Evolutionary conservation across 2,888 invertebrate species (phyloP).

Genomic region (Harpalus rufipes): DNA sequence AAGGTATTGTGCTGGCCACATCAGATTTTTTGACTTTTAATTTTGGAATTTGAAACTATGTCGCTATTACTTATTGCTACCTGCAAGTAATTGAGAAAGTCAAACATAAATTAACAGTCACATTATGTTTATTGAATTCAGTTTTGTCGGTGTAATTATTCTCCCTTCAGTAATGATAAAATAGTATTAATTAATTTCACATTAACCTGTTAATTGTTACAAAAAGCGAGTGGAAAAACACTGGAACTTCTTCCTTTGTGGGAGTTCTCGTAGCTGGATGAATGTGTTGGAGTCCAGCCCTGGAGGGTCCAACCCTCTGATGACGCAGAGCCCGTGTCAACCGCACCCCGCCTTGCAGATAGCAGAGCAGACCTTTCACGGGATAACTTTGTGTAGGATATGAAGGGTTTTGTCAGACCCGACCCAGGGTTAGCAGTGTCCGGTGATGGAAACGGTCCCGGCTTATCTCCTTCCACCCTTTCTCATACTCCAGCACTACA

Average conservation of each 20-base stretch:
- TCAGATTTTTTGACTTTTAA: no score
- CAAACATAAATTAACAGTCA: no score
- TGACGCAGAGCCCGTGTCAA: constrained; percentile 55
- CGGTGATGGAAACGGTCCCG: constrained; percentile 53
- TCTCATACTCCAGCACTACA: background rate
- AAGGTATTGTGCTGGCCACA: no score
- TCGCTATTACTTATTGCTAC: no score
- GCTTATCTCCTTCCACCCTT: constrained; percentile 46
- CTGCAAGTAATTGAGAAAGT: no score
- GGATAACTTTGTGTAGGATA: constrained; percentile 66
- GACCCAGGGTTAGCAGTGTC: constrained; percentile 52
- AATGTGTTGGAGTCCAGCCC: background rate
- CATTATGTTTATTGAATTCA: background rate
- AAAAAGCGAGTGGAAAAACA: constrained; percentile 43
- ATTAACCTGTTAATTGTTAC: constrained; percentile 36
- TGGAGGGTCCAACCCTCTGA: constrained; percentile 32
- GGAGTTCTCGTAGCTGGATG: background rate
- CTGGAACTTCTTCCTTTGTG: background rate
- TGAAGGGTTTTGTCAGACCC: constrained; percentile 67
- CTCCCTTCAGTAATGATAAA: constrained; percentile 34
- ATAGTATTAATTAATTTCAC: constrained; percentile 36
- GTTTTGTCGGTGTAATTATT: constrained; percentile 39
- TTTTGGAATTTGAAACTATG: no score
- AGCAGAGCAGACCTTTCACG: constrained; percentile 58
- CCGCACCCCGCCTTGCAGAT: constrained; percentile 53